Percentiles rank a stretch among this genome's conserved stretches.
phyloP scores from a whole-genome alignment of 2,113 vertebrate species.

The Serilophus lunatus region DNA sequence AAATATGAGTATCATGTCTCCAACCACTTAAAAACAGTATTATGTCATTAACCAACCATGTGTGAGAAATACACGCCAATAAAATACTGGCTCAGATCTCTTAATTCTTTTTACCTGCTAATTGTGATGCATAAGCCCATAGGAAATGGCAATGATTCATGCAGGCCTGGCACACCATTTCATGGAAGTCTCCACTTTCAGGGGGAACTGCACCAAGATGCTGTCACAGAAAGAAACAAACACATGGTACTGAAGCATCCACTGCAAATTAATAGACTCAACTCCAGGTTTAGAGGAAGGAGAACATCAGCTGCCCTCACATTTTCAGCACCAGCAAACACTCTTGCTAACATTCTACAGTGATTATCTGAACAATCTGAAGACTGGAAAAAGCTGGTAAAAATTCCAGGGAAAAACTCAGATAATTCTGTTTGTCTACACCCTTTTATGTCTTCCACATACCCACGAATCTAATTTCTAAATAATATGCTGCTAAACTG shows the following conservation, averaged over 20 bases:
- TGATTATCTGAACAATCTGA: background rate
- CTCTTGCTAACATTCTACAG: background rate
- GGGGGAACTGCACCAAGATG: constrained; percentile 82
- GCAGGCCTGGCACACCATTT: constrained; percentile 92
- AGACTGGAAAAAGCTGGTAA: background rate
- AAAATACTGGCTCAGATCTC: background rate
- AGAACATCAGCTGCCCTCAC: background rate
- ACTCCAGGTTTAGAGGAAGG: background rate
- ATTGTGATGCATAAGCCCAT: constrained; percentile 83
- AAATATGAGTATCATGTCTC: background rate
- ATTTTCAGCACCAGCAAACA: background rate
- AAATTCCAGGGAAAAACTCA: background rate
- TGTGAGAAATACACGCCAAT: background rate
- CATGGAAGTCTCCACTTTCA: constrained; percentile 88
- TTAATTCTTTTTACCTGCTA: constrained; percentile 77
- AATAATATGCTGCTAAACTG: background rate
- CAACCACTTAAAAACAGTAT: background rate
- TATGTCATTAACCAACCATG: background rate
- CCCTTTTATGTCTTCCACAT: background rate
- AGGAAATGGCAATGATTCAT: constrained; percentile 88
- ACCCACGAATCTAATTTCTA: background rate
- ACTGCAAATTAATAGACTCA: background rate
- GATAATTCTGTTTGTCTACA: background rate
- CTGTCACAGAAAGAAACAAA: constrained; percentile 66
- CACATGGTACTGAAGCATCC: background rate